A percentile compares a stretch with the other conserved stretches of the same genome.
phyloP scores from a whole-genome alignment of 2,888 invertebrate species.

The Abrostola tripartita region DNA sequence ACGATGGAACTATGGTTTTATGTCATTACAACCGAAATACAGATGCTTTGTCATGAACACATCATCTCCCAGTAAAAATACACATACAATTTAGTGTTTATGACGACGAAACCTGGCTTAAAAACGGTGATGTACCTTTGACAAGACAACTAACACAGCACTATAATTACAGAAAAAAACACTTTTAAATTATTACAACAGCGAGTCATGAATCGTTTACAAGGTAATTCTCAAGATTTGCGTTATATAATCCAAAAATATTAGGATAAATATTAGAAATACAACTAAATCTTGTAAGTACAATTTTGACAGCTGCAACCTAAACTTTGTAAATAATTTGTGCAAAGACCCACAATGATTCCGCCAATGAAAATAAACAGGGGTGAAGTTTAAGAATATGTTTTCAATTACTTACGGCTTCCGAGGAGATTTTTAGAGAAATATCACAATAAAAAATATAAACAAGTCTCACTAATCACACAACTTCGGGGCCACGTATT shows the following conservation, averaged over 20 bases:
- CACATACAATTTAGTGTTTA: constrained; percentile 15
- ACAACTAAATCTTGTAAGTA: constrained; percentile 59
- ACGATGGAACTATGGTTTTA: constrained; percentile 1
- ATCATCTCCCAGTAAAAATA: constrained; percentile 20
- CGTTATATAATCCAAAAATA: constrained; percentile 50
- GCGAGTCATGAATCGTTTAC: not conserved
- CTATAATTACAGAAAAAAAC: constrained; percentile 26
- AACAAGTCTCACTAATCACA: constrained; percentile 80
- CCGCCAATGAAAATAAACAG: constrained; percentile 37
- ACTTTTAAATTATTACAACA: constrained; percentile 16
- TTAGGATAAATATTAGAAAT: constrained; percentile 51
- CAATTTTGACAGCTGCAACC: constrained; percentile 78
- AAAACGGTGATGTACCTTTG: constrained; percentile 30
- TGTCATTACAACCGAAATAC: constrained; percentile 8
- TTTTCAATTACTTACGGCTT: constrained; percentile 78
- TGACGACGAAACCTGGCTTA: constrained; percentile 39
- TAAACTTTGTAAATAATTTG: constrained; percentile 63
- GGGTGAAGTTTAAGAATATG: constrained; percentile 31
- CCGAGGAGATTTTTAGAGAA: constrained; percentile 68
- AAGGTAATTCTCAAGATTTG: constrained; percentile 18
- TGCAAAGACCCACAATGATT: constrained; percentile 41
- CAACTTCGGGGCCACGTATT: constrained; percentile 86
- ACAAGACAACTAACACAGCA: constrained; percentile 25
- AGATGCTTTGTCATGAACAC: constrained; percentile 5
- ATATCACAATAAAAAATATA: constrained; percentile 83